These are phyloP conservation scores for Chitala chitala DNA, from an alignment of 2,113 vertebrate genomes.

Conservation along the genomic window DNA sequence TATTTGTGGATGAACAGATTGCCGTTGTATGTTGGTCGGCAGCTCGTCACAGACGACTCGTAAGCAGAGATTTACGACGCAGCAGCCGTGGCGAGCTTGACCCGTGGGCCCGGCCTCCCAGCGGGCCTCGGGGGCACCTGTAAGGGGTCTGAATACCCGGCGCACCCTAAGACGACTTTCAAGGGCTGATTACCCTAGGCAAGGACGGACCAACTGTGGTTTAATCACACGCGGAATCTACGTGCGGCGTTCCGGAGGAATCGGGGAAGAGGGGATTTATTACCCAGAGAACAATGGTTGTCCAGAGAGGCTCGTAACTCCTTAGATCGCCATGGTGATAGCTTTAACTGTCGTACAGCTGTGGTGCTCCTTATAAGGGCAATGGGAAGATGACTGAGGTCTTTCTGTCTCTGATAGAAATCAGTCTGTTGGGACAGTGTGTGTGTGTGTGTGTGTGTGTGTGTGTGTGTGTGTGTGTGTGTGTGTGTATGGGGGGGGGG, in stretches of 20 bases:
- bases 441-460: constrained; percentile 9
- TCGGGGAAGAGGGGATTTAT: constrained; percentile 27
- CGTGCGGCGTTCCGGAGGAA: constrained; percentile 19
- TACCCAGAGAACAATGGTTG: constrained; percentile 27
- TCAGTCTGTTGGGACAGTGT: constrained; percentile 15
- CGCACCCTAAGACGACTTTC: not conserved
- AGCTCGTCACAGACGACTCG: not conserved
- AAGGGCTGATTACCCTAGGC: constrained; percentile 12
- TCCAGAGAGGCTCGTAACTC: constrained; percentile 29
- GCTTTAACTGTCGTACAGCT: constrained; percentile 24
- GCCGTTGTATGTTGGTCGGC: not conserved
- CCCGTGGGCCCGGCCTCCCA: not conserved
- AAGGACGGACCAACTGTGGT: constrained; percentile 25
- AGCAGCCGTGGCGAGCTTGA: not conserved
- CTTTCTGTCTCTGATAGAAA: constrained; percentile 27
- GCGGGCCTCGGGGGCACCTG: constrained; percentile 14
- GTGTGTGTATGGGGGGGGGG: not conserved
- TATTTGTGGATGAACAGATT: not conserved
- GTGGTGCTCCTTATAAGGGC: constrained; percentile 3
- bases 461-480: not conserved
- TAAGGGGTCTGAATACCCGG: constrained; percentile 1
- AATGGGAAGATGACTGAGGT: constrained; percentile 14
- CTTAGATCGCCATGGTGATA: constrained; percentile 33
- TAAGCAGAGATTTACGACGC: not conserved
- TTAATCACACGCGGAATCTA: constrained; percentile 28